A percentile compares a stretch with the other conserved stretches of the same genome.
These are phyloP conservation scores for Elegia similella DNA, from an alignment of 2,888 invertebrate genomes.

Conservation along the genomic window DNA sequence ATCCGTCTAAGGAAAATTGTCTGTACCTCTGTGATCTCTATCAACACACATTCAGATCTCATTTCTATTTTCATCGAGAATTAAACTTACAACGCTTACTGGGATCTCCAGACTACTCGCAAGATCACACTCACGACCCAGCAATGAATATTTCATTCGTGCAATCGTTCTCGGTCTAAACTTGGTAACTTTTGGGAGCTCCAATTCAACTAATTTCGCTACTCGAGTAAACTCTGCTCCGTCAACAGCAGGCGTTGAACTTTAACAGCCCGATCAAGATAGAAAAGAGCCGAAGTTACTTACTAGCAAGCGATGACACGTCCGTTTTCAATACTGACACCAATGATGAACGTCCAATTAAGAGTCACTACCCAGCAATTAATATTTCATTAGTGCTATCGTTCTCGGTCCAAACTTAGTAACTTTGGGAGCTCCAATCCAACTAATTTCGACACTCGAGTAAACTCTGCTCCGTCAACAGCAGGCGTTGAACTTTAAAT, in stretches of 20 bases:
- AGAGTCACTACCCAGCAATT: too few species aligned
- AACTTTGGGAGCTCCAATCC: too few species aligned
- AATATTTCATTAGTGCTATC: too few species aligned
- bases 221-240: not conserved
- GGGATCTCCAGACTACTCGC: not conserved
- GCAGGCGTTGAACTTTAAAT: conserved; percentile 31
- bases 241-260: conserved; percentile 24
- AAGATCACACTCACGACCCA: not conserved
- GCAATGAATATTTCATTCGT: conserved; percentile 2
- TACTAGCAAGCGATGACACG: not conserved
- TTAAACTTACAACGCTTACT: not conserved
- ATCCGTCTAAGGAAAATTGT: too few species aligned
- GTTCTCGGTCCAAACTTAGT: too few species aligned
- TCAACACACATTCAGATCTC: too few species aligned
- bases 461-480: not conserved
- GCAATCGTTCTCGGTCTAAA: too few species aligned
- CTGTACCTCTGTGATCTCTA: too few species aligned
- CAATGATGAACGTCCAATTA: too few species aligned
- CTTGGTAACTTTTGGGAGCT: too few species aligned
- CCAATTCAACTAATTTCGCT: not conserved
- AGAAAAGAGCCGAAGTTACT: not conserved
- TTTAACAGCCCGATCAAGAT: conserved; percentile 33
- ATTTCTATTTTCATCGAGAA: too few species aligned
- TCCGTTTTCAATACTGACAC: not conserved
- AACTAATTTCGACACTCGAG: conserved; percentile 1